Base-by-base conservation (phyloP, 2,113 vertebrate species). In the Pomatorhinus ruficollis region DNA sequence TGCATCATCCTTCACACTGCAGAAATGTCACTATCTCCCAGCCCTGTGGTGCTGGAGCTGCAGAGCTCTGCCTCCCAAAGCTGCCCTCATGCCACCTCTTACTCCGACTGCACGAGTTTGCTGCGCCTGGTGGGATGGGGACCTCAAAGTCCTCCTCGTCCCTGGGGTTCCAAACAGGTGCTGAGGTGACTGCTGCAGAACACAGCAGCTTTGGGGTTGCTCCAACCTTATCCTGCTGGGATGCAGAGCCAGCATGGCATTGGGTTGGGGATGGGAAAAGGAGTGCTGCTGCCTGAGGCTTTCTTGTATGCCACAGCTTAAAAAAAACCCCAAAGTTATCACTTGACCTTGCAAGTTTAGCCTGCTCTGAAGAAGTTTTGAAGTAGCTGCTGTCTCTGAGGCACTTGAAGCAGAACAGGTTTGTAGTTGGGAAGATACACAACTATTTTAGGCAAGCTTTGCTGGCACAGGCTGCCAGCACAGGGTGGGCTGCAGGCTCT, bases 1-100 rank as follows among this genome's bases (percentile, higher is more conserved):
- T 76, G 12, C 4, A 2, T 64, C 63, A 35, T 44, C 68, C 66
- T 52, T 60, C 1, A 3, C 2, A 0, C 0, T 23, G 40, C 19
- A 39, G 59, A 16, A 72, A 4, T 22, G 25, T 79, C 45, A 37
- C 57, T 22, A 6, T 40, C 31, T 71, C 42, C 28, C 45, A 53
- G 3, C 8, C 11, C 42, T 20, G 0, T 3, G 14, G 30, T 9
- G 4, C 54, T 82, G 1, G 0, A 33, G 27, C 15, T 74, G 59
- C 21, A 69, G 44, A n/a, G 53, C 25, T 76, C 45, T 80, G 30
- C 44, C 28, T 60, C 21, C 42, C 45, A 57, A 20, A 82, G 50
- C 40, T 12, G 6, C 12, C 8, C 39, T 6, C 7, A 23, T 50
- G 57, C 44, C 61, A 8, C 30, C 23, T 63, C 39, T 56, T 44